phyloP scores from a whole-genome alignment of 2,797 vertebrate genomes.

The Psittacula echo region DNA sequence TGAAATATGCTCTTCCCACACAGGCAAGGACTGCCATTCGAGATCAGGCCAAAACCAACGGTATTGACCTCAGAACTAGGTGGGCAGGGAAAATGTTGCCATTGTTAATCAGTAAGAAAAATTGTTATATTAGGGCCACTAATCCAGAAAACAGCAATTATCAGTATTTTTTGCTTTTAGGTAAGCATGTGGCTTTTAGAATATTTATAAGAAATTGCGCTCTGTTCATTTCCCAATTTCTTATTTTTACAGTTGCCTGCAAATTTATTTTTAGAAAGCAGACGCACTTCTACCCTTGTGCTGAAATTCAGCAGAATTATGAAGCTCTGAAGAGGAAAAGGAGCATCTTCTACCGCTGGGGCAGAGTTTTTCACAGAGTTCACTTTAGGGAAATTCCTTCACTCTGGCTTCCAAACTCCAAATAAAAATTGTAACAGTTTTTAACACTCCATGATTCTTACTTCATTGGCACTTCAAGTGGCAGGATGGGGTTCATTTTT shows the following conservation, averaged over 20 bases:
- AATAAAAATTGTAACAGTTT: not conserved
- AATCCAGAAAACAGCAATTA: not conserved
- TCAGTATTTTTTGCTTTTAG: not conserved
- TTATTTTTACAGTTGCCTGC: not conserved
- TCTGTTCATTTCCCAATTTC: not conserved
- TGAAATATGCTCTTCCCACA: not conserved
- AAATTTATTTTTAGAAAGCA: not conserved
- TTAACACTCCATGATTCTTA: not conserved
- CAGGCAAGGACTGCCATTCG: not conserved
- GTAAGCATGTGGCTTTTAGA: not conserved
- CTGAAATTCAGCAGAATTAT: not conserved
- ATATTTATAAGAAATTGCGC: not conserved
- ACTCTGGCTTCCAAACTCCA: not conserved
- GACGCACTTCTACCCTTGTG: not conserved
- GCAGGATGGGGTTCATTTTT: not conserved
- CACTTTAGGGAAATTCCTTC: not conserved
- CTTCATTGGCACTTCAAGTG: not conserved
- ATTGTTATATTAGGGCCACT: not conserved
- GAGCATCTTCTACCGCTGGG: not conserved
- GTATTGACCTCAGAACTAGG: not conserved
- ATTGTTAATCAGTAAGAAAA: not conserved
- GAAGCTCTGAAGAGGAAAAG: not conserved
- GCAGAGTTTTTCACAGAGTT: not conserved
- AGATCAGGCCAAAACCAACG: not conserved
- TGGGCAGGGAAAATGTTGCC: not conserved